A percentile compares a stretch with the other conserved stretches of the same genome.
These are phyloP conservation scores for Balanococcus diminutus DNA, from an alignment of 2,888 invertebrate species.

Conservation along the genomic window DNA sequence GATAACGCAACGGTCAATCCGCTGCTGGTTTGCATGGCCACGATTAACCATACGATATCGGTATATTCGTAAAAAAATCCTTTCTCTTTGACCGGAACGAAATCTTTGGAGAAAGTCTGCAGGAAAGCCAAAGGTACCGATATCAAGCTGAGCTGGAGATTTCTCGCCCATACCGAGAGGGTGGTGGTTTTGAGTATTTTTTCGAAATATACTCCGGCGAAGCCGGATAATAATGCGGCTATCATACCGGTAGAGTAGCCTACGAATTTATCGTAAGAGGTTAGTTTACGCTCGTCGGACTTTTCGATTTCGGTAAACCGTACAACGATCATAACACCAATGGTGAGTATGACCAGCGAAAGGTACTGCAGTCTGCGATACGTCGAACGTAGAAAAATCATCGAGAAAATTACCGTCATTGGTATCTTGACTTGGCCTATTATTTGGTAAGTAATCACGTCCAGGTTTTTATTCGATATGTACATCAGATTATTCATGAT, in stretches of 20 bases:
- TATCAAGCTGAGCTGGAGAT: conserved; percentile 92
- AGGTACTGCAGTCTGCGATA: conserved; percentile 84
- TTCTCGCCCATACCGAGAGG: conserved; percentile 95
- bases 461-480: conserved; percentile 94
- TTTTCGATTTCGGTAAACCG: conserved; percentile 66
- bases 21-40: conserved; percentile 89
- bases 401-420: conserved; percentile 98
- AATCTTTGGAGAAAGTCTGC: conserved; percentile 78
- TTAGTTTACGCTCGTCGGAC: conserved; percentile 43
- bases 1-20: conserved; percentile 97
- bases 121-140: conserved; percentile 89
- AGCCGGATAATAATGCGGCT: conserved; percentile 92
- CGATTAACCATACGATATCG: conserved; percentile 83
- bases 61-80: conserved; percentile 83
- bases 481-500: conserved; percentile 97
- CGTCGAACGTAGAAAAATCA: conserved; percentile 79
- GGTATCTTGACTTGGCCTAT: conserved; percentile 96
- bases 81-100: conserved; percentile 65
- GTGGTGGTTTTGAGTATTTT: conserved; percentile 95
- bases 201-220: conserved; percentile 98
- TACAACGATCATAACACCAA: conserved; percentile 77
- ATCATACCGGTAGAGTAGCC: conserved; percentile 83
- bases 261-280: conserved; percentile 60
- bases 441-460: conserved; percentile 98
- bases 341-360: conserved; percentile 79